Evolutionary conservation across 1,140 invertebrate species (phyloP).

Genomic region (Procambarus clarkii): DNA sequence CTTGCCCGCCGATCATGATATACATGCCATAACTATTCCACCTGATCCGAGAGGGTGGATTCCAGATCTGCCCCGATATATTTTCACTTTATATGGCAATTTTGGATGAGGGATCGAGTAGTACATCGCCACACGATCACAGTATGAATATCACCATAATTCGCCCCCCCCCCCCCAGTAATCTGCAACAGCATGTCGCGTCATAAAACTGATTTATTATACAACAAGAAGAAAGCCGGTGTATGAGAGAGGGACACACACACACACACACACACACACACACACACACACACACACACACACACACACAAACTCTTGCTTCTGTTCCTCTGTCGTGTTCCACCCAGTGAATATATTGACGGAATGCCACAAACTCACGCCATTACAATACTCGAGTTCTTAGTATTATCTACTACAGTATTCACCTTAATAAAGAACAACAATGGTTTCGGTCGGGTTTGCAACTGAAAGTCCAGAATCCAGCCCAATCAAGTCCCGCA

Average conservation of each 20-base stretch:
- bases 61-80: conserved; percentile 20
- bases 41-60: conserved; percentile 10
- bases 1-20: conserved; percentile 13
- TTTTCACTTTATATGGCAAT: conserved; percentile 56
- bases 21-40: conserved; percentile 11
- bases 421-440: too few species aligned
- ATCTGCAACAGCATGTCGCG: conserved; percentile 41
- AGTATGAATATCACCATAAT: conserved; percentile 57
- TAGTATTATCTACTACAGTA: too few species aligned
- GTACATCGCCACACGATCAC: conserved; percentile 39
- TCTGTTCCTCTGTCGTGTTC: too few species aligned
- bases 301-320: background rate
- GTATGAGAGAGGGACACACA: background rate
- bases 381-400: too few species aligned
- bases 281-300: background rate
- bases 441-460: too few species aligned
- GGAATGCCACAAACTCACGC: too few species aligned
- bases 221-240: background rate
- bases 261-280: background rate
- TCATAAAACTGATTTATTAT: conserved; percentile 52
- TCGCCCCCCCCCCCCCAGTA: conserved; percentile 3
- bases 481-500: background rate
- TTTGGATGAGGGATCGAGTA: conserved; percentile 45
- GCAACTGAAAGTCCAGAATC: too few species aligned
- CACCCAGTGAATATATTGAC: too few species aligned